Base-by-base conservation (phyloP, 2,113 vertebrate genomes). In the Hypomesus transpacificus region DNA sequence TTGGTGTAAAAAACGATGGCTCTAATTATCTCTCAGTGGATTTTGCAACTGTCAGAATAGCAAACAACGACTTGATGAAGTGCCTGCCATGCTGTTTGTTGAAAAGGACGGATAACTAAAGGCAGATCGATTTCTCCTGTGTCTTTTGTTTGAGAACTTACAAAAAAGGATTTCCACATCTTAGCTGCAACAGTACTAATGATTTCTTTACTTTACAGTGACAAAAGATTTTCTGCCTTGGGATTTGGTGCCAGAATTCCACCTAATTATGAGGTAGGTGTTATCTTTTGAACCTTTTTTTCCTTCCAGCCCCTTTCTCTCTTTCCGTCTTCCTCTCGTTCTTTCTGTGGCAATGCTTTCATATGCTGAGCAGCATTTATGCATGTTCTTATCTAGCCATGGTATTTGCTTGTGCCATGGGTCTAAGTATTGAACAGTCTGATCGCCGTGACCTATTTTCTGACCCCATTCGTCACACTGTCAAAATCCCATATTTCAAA, bases 171-270 rank as follows among this genome's bases (percentile, higher is more conserved):
- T 59, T 74, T 71, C 73, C 61, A 71, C 26, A 75, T 20, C 28
- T 2, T 7, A n/a, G 26, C 8, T 63, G 31, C 46, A 34, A 50
- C 67, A 67, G 7, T 14, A 68, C 63, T 80, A 54, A 70, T 78
- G 77, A n/a, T 67, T 86, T 84, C 57, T 79, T 82, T 70, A 68
- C 18, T 14, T 91, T 85, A 76, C 87, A 98, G 96, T 0, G 95
- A 98, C 82, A 98, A 96, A 91, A 94, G 93, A 61, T 98, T 99
- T 89, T 98, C 97, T 0, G 96, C 96, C 76, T 82, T 99, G 91
- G 96, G 96, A 64, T 99, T 99, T 67, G 95, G 97, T 46, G 97
- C 96, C 5, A 92, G 94, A 87, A 98, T 98, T 74, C 96, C 97
- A 68, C 97, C 96, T 68, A 96, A 98, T 78, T 98, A 96, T 0